Conservation (phyloP, 2,797 vertebrate species). For the Galago senegalensis region DNA sequence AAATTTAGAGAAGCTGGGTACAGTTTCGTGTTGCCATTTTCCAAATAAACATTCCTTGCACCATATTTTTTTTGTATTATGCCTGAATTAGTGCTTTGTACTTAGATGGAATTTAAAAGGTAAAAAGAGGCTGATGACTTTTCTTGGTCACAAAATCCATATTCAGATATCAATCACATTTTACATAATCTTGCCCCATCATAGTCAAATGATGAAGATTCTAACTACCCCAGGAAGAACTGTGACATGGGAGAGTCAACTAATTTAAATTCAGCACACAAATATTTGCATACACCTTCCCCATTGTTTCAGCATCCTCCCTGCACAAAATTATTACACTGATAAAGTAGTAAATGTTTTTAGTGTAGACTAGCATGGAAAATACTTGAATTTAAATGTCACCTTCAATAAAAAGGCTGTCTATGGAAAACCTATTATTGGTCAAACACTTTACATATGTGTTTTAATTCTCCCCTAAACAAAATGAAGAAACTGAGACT, state of each 20-base stretch:
- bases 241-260: not conserved
- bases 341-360: not conserved
- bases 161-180: constrained; percentile 51
- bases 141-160: constrained; percentile 53
- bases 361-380: not conserved
- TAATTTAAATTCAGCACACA: constrained; percentile 46
- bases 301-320: not conserved
- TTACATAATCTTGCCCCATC: constrained; percentile 22
- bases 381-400: not conserved
- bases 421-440: not conserved
- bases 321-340: not conserved
- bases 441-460: not conserved
- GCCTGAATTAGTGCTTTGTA: constrained; percentile 62
- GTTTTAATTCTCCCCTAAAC: not conserved
- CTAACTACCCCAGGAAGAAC: constrained; percentile 60
- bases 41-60: constrained; percentile 71
- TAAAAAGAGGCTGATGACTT: constrained; percentile 59
- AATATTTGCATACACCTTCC: not conserved
- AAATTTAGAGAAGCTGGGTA: constrained; percentile 59
- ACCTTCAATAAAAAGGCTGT: not conserved
- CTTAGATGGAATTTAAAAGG: constrained; percentile 22
- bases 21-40: constrained; percentile 74
- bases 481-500: constrained; percentile 21
- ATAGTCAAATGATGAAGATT: not conserved
- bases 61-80: constrained; percentile 45